phyloP scores from a whole-genome alignment of 2,888 invertebrate species.

The Apodemia mormo region DNA sequence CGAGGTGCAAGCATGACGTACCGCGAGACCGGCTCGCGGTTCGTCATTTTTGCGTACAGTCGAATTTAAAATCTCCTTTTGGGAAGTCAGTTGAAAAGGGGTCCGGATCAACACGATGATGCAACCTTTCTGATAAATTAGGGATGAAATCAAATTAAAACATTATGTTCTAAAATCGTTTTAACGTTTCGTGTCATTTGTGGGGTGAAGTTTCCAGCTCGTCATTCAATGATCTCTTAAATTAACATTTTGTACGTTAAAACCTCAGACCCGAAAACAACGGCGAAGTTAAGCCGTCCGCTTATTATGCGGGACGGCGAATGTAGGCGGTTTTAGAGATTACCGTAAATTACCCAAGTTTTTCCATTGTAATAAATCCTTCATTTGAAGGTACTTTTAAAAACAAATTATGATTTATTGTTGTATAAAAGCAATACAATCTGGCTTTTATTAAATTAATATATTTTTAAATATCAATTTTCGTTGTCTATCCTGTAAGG shows the following conservation, averaged over 20 bases:
- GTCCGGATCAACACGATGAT: no score
- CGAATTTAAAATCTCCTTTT: no score
- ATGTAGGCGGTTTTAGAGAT: not conserved
- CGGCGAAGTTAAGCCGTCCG: not conserved
- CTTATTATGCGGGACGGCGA: not conserved
- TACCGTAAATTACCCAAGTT: not conserved
- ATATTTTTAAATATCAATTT: no score
- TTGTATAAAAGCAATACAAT: not conserved
- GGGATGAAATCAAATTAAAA: not conserved
- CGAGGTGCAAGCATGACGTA: no score
- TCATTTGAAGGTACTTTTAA: not conserved
- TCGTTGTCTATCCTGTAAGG: no score
- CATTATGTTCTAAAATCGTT: not conserved
- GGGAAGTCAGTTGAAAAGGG: no score
- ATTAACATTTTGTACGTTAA: not conserved
- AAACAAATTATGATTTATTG: not conserved
- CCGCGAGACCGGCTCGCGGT: no score
- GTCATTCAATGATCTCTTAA: not conserved
- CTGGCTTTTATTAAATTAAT: no score
- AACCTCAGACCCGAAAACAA: not conserved
- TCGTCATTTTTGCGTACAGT: no score
- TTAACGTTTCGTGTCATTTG: not conserved
- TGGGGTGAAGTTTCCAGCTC: not conserved
- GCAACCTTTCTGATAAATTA: not conserved
- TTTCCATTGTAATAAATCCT: conserved; percentile 1